phyloP scores from a whole-genome alignment of 2,888 invertebrate genomes.

The Lepidonotus clava region DNA sequence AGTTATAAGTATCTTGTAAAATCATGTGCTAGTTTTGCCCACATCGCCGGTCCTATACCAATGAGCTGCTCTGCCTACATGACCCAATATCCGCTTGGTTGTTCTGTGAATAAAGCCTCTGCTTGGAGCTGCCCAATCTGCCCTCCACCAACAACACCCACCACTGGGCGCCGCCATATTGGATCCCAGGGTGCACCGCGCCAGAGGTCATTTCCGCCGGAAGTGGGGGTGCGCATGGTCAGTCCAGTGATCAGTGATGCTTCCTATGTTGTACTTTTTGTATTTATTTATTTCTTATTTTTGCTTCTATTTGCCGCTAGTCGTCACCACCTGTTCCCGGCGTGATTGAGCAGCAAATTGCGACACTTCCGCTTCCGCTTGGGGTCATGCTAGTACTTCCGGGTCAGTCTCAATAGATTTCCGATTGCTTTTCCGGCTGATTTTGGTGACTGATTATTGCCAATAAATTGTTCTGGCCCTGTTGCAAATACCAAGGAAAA shows the following conservation, averaged over 20 bases:
- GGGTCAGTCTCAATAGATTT: background rate
- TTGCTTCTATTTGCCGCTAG: background rate
- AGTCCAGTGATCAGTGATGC: background rate
- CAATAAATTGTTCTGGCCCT: no score
- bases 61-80: no score
- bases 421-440: no score
- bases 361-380: background rate
- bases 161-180: slow-evolving; percentile 14
- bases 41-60: no score
- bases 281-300: background rate
- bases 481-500: no score
- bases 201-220: background rate
- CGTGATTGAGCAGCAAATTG: background rate
- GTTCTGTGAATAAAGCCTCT: no score
- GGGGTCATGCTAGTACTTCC: background rate
- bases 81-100: no score
- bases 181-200: background rate
- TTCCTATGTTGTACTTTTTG: background rate
- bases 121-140: no score
- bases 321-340: background rate
- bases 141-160: background rate
- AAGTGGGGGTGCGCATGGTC: background rate
- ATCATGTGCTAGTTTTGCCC: no score
- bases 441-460: no score
- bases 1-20: no score